phyloP scores from a whole-genome alignment of 2,113 vertebrate genomes.

The Hiodon tergisus region DNA sequence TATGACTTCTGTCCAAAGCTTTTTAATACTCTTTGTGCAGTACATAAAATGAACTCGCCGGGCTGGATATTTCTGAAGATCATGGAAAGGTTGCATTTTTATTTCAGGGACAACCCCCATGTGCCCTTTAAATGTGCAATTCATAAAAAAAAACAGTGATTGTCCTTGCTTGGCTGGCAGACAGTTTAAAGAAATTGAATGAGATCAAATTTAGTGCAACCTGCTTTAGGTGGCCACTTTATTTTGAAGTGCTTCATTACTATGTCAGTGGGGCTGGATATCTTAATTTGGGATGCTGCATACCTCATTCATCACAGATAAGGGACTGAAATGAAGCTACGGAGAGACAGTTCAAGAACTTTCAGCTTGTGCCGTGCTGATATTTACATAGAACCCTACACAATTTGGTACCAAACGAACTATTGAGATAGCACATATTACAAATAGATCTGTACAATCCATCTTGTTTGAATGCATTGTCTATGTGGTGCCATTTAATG shows the following conservation, averaged over 20 bases:
- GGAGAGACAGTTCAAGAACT: conserved; percentile 21
- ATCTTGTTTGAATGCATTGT: conserved; percentile 7
- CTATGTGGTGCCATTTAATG: background rate
- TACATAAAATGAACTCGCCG: conserved; percentile 8
- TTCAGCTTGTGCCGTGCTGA: conserved; percentile 23
- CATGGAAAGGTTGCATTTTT: conserved; percentile 28
- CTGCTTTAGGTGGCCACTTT: conserved; percentile 58
- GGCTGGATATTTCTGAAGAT: conserved; percentile 8
- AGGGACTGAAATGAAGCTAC: conserved; percentile 34
- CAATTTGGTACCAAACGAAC: conserved; percentile 8
- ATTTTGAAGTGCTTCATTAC: conserved; percentile 66
- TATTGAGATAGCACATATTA: conserved; percentile 11
- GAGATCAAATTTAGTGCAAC: conserved; percentile 63
- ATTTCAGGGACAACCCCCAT: conserved; percentile 51
- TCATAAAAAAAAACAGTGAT: conserved; percentile 53
- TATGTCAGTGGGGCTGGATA: conserved; percentile 48
- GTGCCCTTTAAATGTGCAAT: conserved; percentile 61
- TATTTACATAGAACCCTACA: conserved; percentile 15
- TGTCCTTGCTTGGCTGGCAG: conserved; percentile 62
- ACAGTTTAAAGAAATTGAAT: conserved; percentile 65
- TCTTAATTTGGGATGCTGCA: conserved; percentile 43
- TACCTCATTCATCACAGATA: conserved; percentile 45
- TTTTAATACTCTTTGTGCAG: background rate
- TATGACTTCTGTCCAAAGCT: conserved; percentile 4
- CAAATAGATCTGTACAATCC: background rate